Base-by-base conservation (phyloP, 2,888 invertebrate species). In the Agelastica alni region DNA sequence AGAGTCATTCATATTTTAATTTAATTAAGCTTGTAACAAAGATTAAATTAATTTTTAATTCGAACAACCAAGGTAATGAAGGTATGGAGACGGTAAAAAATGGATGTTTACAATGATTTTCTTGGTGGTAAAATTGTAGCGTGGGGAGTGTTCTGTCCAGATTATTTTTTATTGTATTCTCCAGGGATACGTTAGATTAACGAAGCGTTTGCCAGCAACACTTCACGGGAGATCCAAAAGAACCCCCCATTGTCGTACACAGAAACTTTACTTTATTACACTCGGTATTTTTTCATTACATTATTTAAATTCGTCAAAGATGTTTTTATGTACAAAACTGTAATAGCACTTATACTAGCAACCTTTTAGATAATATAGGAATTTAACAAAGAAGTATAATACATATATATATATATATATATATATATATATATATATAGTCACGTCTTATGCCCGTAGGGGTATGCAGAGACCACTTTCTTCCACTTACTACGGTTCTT, bases 21-120 rank as follows among this genome's bases (percentile, higher is more conserved):
- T 75, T 73, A 76, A 76, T 76, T 77, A 76, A 76, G 74, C 71
- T 74, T 75, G 75, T 75, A 71, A 74, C 69, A 70, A 70, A 74
- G 74, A 74, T 73, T 73, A 76, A 75, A 77, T 76, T 77, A 77
- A 77, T 76, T 77, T 77, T 77, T 77, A 77, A 77, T 77, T 76
- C 72, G 64, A 65, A 68, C 68, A 68, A 68, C 67, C 63, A 54
- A 71, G 68, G 68, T 68, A 71, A 70, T 69, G 67, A 67, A 69
- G 68, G 67, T 65, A 39, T 39, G 62, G 63, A 59, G 66, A 65
- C 66, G 62, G 64, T 68, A 66, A 67, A 69, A 69, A 70, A 65
- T 65, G 59, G 63, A 66, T 69, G 63, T 67, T 68, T 72, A 71
- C 65, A 70, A 69, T 65, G 65, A 70, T 69, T 70, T 69, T 67